Evolutionary conservation across 2,888 invertebrate genomes (phyloP), one percentile per base, ranked within the genome.

Genomic region (Candidula unifasciata): DNA sequence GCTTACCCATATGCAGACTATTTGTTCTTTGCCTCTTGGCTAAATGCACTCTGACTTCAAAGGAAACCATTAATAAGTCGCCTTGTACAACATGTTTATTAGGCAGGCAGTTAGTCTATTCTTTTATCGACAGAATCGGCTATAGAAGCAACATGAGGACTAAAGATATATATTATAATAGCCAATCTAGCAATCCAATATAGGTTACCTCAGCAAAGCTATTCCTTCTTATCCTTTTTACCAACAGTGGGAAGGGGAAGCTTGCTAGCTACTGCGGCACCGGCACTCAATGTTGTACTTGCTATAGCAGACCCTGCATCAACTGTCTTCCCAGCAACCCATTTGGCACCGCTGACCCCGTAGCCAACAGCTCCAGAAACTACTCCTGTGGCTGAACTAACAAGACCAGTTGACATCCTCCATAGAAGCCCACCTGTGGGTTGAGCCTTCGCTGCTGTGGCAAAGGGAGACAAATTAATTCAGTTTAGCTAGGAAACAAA

Each of bases 201-300:
- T 13, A 44, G 44, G 44, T 30, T 54, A 74, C 74, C 74, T 74
- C 8, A 52, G 13, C 30, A 13, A 0, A 30, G 8, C 88, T 88
- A 93, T 88, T 93, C 93, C 74, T 91, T 92, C 85, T 93, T 93
- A 85, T 92, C 93, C 87, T 93, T 93, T 68, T 90, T 90, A 54
- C 89, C 88, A 37, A 87, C 80, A 30, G 91, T 88, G n/a, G 92
- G 88, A 35, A 89, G 79, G n/a, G 92, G 92, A 1, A 92, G 90
- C 89, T 91, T 73, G 89, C 90, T 91, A 16, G 88, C 91, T 0
- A 93, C 93, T 8, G 90, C 89, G 27, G 91, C 86, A 10, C 92
- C 92, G n/a, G 91, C 92, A 83, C 90, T 90, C 81, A 92, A 90
- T 79, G 91, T 89, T 90, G 91, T 73, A 89, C 89, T 90, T 21